Conservation (phyloP, 1,140 invertebrate species). For the Acromyrmex heyeri region DNA sequence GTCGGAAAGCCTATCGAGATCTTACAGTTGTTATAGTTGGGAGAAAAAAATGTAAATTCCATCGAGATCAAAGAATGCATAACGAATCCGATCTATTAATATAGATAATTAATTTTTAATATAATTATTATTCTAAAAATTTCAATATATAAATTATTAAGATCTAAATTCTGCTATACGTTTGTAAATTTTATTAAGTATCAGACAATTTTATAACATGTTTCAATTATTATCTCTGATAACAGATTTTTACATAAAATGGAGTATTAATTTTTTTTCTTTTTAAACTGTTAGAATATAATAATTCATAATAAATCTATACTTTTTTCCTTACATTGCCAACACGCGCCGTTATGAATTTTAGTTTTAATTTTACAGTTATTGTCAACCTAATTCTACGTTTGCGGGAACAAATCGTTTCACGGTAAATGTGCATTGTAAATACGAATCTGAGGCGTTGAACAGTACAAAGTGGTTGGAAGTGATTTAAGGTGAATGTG, state of each 20-base stretch:
- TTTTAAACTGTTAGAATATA: not conserved
- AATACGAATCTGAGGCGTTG: constrained; percentile 1
- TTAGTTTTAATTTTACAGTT: constrained; percentile 1
- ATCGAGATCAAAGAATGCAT: not conserved
- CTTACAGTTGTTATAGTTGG: not conserved
- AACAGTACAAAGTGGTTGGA: constrained; percentile 67
- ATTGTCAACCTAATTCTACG: not conserved
- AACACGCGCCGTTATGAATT: not conserved
- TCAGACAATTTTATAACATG: not conserved
- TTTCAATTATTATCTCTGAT: constrained; percentile 1
- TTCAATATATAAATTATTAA: not conserved
- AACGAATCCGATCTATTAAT: not conserved
- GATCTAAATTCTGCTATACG: not conserved
- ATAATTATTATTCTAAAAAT: not conserved
- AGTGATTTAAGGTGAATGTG: constrained; percentile 81
- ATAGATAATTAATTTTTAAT: not conserved
- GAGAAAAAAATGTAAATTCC: not conserved
- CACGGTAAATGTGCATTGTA: not conserved
- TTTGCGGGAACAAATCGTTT: not conserved
- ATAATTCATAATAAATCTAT: not conserved
- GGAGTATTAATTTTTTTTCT: not conserved
- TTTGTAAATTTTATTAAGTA: not conserved
- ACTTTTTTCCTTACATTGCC: not conserved
- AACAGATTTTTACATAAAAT: not conserved
- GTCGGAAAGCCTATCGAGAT: constrained; percentile 14